These are phyloP conservation scores for Rhabdornis inornatus DNA, from an alignment of 2,113 vertebrate species.

Conservation along the genomic window DNA sequence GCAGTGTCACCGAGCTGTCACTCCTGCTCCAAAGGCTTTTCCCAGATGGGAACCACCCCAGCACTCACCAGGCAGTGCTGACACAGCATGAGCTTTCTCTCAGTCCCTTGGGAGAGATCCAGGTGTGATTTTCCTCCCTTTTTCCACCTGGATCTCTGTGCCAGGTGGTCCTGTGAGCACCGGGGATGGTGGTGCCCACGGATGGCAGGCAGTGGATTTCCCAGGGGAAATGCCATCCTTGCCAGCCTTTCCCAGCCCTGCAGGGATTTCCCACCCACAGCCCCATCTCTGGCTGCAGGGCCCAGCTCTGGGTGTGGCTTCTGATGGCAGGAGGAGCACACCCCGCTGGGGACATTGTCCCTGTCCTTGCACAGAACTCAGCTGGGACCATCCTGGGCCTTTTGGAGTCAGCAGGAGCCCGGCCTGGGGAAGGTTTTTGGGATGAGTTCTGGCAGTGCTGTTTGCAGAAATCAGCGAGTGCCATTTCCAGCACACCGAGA, in stretches of 20 bases:
- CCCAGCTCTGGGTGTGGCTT: rapidly evolving
- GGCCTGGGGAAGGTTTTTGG: background rate
- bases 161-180: rapidly evolving
- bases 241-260: background rate
- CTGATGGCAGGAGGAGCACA: background rate
- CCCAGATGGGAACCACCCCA: background rate
- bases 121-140: background rate
- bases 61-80: background rate
- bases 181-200: background rate
- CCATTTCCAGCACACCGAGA: rapidly evolving
- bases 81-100: rapidly evolving
- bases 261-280: background rate
- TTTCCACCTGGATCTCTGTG: rapidly evolving
- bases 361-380: background rate
- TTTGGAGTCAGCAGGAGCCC: background rate
- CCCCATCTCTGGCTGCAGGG: rapidly evolving
- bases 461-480: background rate
- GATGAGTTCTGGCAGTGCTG: background rate
- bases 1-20: background rate
- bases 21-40: background rate
- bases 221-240: background rate
- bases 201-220: background rate
- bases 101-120: background rate
- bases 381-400: background rate
- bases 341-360: rapidly evolving